phyloP scores from a whole-genome alignment of 2,888 invertebrate genomes.

The Sceliomorpha sp. region DNA sequence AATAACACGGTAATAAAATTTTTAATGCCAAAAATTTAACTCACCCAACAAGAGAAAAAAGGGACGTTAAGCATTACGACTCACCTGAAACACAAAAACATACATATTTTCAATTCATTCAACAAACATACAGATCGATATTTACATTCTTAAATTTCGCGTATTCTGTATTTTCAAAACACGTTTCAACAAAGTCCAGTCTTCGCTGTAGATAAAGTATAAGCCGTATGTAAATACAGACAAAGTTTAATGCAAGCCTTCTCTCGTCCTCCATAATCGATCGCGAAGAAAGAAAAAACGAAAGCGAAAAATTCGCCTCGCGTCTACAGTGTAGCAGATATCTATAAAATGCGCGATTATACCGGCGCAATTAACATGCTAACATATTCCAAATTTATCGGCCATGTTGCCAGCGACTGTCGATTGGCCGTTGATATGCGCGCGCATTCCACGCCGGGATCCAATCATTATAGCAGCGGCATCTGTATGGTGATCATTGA shows the following conservation, averaged over 20 bases:
- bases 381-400: constrained; percentile 44
- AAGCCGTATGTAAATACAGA: too few relatives aligned
- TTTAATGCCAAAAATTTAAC: not conserved
- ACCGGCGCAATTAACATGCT: constrained; percentile 41
- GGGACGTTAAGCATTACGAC: not conserved
- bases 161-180: constrained; percentile 7
- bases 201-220: too few relatives aligned
- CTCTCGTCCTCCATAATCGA: too few relatives aligned
- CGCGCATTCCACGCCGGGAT: constrained; percentile 54
- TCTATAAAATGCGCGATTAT: constrained; percentile 15
- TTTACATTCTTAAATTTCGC: too few relatives aligned
- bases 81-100: not conserved
- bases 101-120: not conserved
- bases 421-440: constrained; percentile 50
- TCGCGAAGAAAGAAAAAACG: constrained; percentile 31
- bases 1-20: not conserved
- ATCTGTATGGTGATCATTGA: constrained; percentile 79
- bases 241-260: too few relatives aligned
- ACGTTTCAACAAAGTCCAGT: too few relatives aligned
- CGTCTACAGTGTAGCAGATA: constrained; percentile 14
- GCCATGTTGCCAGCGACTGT: constrained; percentile 32
- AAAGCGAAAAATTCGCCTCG: constrained; percentile 26
- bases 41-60: not conserved
- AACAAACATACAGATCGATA: not conserved
- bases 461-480: constrained; percentile 79